phyloP scores from a whole-genome alignment of 2,797 vertebrate genomes.

The Poeciliopsis infans region DNA sequence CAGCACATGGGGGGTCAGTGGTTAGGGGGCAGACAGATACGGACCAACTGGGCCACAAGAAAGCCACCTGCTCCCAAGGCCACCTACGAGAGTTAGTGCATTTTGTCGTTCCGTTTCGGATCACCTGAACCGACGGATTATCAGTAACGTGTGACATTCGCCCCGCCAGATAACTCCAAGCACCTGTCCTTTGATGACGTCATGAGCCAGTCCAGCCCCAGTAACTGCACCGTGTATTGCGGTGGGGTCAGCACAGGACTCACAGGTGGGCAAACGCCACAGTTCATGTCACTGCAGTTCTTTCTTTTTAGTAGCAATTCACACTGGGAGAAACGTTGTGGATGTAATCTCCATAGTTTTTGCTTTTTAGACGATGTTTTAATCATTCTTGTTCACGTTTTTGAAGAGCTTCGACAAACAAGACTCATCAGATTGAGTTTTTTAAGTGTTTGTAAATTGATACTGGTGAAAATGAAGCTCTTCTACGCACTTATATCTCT shows the following conservation, averaged over 20 bases:
- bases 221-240: conserved; percentile 98
- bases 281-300: neutral
- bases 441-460: neutral
- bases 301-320: neutral
- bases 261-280: conserved; percentile 81
- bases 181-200: conserved; percentile 97
- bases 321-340: neutral
- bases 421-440: neutral
- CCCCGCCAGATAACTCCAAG: conserved; percentile 85
- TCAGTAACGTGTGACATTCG: conserved; percentile 8
- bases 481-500: too few relatives aligned
- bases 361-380: too few relatives aligned
- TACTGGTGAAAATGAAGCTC: neutral
- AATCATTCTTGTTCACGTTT: neutral
- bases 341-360: neutral
- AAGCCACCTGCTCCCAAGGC: conserved; percentile 97
- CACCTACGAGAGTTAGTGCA: conserved; percentile 89
- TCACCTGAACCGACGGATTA: neutral
- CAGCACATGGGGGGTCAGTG: conserved; percentile 99
- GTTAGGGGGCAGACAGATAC: conserved; percentile 97
- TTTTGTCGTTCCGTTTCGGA: neutral
- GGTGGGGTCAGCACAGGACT: conserved; percentile 94
- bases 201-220: conserved; percentile 95
- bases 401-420: neutral
- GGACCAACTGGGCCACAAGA: conserved; percentile 98